Evolutionary conservation across 1,140 invertebrate genomes (phyloP), one percentile per base, ranked within the genome.

Genomic region (Drosophila repleta): DNA sequence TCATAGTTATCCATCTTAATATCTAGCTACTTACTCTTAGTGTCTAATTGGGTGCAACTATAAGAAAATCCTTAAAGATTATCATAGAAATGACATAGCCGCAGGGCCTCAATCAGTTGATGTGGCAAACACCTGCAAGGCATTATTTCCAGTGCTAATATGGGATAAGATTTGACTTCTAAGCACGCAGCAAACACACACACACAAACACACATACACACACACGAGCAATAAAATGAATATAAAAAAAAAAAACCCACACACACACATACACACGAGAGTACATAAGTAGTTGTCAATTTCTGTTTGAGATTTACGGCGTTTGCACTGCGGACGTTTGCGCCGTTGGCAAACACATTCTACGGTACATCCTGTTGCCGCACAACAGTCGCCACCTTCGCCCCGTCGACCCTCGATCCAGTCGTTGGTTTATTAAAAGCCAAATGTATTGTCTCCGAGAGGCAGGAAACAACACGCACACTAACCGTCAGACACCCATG

Each of bases 291-390:
- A 65, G 61, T 66, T 85, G 74, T 81, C 82, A 75, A 70, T 78
- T 81, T 81, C 61, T 72, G 52, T 68, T 53, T 53, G 64, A 70
- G 74, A 85, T 87, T 85, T 82, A 82, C 73, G 76, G 20, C 37
- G 48, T 57, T 55, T 57, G 62, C 49, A 4, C 3, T 48, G 29
- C 26, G 49, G 29, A 52, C 57, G 15, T 24, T 51, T 35, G 26
- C 52, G 79, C 80, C 80, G 43, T 35, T 64, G 65, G 80, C 75
- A 18, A 76, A 61, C 75, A 82, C 78, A 80, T 85, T 70, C 81
- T 64, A 41, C 41, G 26, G 49, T 26, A 51, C 26, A 51, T 45
- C 51, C 69, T 24, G 39, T 17, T 35, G 32, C 32, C 32, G 11
- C 11, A 13, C 10, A 32, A 11, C 29, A 32, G 29, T 0, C 15